These are phyloP conservation scores for Hyposoter didymator DNA, from an alignment of 2,888 invertebrate genomes.

Conservation along the genomic window DNA sequence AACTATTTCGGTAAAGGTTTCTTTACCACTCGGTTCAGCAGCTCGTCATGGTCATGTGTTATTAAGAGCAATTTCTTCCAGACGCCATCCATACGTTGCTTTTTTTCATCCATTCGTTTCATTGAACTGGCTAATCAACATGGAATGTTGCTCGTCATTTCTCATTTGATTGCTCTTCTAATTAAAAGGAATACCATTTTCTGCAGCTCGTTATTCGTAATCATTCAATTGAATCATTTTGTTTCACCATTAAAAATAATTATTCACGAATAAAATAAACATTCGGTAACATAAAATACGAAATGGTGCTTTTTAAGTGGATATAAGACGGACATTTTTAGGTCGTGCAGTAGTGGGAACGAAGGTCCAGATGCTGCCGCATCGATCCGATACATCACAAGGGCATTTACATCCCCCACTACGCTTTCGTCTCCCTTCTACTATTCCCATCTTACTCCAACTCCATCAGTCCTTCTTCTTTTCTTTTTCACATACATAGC, in stretches of 20 bases:
- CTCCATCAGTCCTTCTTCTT: constrained; percentile 29
- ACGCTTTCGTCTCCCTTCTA: constrained; percentile 70
- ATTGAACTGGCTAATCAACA: constrained; percentile 13
- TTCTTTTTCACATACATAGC: constrained; percentile 14
- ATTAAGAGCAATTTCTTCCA: constrained; percentile 37
- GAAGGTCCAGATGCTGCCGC: constrained; percentile 83
- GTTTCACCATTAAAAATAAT: not conserved
- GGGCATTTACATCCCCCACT: constrained; percentile 84
- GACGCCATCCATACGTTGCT: not conserved
- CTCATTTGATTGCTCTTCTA: not conserved
- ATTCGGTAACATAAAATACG: not conserved
- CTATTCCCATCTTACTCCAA: constrained; percentile 56
- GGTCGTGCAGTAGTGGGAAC: constrained; percentile 83
- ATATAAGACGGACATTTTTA: constrained; percentile 81
- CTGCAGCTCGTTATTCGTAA: not conserved
- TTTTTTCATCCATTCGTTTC: constrained; percentile 15
- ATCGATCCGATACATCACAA: constrained; percentile 84
- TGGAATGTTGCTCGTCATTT: constrained; percentile 8
- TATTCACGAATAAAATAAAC: not conserved
- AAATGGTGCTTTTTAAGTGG: constrained; percentile 71
- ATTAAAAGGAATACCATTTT: not conserved
- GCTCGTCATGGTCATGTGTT: constrained; percentile 19
- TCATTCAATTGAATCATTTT: not conserved
- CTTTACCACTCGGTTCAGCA: not conserved
- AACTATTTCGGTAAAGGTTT: constrained; percentile 19